Conservation (phyloP, 2,888 invertebrate species). For the Stenoptilia bipunctidactyla region DNA sequence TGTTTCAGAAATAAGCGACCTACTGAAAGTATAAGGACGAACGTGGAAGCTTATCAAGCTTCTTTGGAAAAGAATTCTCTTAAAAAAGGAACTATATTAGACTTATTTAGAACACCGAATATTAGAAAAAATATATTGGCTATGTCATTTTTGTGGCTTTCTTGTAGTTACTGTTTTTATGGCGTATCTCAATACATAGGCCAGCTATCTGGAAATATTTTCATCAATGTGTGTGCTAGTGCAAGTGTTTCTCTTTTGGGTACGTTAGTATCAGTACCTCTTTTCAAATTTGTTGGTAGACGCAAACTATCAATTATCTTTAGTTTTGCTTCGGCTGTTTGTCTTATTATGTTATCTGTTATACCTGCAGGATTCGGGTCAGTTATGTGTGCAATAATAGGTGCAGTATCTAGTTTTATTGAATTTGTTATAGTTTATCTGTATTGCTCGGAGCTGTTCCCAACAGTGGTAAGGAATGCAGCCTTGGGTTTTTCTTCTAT, state of each 20-base stretch:
- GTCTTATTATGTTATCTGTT: conserved; percentile 73
- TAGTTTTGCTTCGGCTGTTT: conserved; percentile 71
- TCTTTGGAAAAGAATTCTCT: conserved; percentile 32
- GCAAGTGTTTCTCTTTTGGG: conserved; percentile 74
- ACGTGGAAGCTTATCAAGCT: conserved; percentile 44
- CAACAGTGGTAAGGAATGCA: conserved; percentile 88
- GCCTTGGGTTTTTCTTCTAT: conserved; percentile 92
- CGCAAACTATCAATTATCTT: conserved; percentile 75
- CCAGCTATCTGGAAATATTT: conserved; percentile 83
- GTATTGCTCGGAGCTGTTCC: conserved; percentile 89
- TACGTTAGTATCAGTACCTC: conserved; percentile 73
- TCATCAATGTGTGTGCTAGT: conserved; percentile 84
- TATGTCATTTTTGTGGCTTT: conserved; percentile 83
- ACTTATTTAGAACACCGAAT: conserved; percentile 80
- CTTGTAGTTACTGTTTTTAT: conserved; percentile 82
- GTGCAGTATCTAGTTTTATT: conserved; percentile 85
- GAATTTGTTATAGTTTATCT: conserved; percentile 88
- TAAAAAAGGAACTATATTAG: conserved; percentile 69
- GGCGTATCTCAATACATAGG: conserved; percentile 88
- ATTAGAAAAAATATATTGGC: conserved; percentile 78
- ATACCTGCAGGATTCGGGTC: conserved; percentile 51
- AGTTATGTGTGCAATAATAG: conserved; percentile 76
- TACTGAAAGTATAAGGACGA: conserved; percentile 46
- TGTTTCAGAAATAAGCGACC: conserved; percentile 59
- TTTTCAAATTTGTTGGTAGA: conserved; percentile 76